Percentiles rank a stretch among this genome's conserved stretches.
Conservation (phyloP, 1,140 invertebrate species). For the Dolichoris vasculosae region DNA sequence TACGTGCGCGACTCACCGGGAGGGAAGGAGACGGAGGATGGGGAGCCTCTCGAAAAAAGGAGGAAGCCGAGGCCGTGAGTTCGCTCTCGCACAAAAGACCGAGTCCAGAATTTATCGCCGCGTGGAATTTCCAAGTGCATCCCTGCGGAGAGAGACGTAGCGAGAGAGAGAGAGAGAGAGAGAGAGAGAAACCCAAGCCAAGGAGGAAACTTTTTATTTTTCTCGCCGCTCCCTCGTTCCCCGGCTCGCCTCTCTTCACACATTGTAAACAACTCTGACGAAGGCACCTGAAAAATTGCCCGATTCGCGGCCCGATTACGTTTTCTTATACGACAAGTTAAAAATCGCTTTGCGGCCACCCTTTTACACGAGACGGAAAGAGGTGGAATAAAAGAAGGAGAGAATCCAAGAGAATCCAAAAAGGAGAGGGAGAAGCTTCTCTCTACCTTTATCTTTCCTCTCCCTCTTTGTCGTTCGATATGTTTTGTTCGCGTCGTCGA, state of each 20-base stretch:
- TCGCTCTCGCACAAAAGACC: constrained; percentile 37
- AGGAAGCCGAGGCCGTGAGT: constrained; percentile 9
- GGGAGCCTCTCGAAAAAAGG: neutral
- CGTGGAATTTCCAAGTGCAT: constrained; percentile 43
- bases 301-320: constrained; percentile 41
- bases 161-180: neutral
- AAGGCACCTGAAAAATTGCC: constrained; percentile 49
- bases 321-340: constrained; percentile 35
- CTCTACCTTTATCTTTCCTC: neutral
- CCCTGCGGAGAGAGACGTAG: neutral
- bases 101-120: constrained; percentile 41
- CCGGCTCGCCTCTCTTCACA: constrained; percentile 23
- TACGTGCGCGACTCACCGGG: neutral
- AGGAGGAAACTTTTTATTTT: constrained; percentile 34
- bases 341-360: constrained; percentile 27
- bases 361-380: neutral
- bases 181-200: neutral
- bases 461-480: neutral
- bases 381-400: too few species aligned
- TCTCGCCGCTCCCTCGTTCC: constrained; percentile 21
- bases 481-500: neutral
- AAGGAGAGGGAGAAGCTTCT: neutral
- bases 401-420: too few species aligned
- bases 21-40: neutral
- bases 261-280: constrained; percentile 49